phyloP scores from a whole-genome alignment of 2,113 vertebrate genomes.

The Dryoscopus gambensis region DNA sequence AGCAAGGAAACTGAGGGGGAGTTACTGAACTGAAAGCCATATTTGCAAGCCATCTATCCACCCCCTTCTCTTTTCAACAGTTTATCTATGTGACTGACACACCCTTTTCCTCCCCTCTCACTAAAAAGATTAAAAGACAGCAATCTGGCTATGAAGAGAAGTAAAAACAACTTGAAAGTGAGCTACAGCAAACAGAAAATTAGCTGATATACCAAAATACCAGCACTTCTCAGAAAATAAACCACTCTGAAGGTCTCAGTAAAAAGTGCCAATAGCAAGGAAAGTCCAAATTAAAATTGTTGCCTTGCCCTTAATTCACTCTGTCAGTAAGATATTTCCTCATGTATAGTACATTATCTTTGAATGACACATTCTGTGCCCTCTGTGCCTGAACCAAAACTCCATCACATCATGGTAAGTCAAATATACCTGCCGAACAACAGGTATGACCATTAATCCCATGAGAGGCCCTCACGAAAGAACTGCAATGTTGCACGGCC shows the following conservation, averaged over 20 bases:
- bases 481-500: not conserved
- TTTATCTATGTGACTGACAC: not conserved
- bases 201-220: not conserved
- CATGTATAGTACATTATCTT: not conserved
- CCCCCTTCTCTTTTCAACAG: not conserved
- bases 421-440: not conserved
- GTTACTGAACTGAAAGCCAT: not conserved
- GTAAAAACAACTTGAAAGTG: not conserved
- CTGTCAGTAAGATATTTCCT: not conserved
- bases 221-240: not conserved
- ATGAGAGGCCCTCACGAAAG: not conserved
- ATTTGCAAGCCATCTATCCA: not conserved
- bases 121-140: not conserved
- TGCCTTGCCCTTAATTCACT: not conserved
- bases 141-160: not conserved
- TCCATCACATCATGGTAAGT: not conserved
- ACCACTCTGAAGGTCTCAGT: not conserved
- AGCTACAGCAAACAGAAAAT: not conserved
- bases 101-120: not conserved
- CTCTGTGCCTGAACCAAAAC: not conserved
- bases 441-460: not conserved
- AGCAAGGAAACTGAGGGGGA: not conserved
- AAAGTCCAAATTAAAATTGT: conserved; percentile 32
- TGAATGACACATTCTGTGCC: not conserved
- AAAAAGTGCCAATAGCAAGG: not conserved